phyloP scores from a whole-genome alignment of 2,888 invertebrate species.

The Drepana falcataria region DNA sequence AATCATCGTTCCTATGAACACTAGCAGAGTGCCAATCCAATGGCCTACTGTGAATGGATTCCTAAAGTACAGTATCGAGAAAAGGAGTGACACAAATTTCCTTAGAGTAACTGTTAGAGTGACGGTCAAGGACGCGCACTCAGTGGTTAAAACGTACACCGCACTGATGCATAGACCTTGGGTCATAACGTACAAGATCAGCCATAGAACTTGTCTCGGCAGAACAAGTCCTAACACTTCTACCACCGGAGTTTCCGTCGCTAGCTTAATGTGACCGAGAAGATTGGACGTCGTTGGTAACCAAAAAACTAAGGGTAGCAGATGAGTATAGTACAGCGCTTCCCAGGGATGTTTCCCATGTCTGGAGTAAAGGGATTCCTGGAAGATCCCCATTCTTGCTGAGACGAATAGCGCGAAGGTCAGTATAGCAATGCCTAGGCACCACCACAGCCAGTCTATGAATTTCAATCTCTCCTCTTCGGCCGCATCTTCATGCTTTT shows the following conservation, averaged over 20 bases:
- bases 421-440: constrained; percentile 86
- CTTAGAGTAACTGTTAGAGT: constrained; percentile 96
- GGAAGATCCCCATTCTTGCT: constrained; percentile 96
- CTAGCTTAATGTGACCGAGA: constrained; percentile 85
- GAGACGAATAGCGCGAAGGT: constrained; percentile 94
- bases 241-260: constrained; percentile 81
- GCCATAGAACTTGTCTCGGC: constrained; percentile 87
- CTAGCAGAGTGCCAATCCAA: constrained; percentile 93
- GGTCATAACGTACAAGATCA: constrained; percentile 90
- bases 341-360: constrained; percentile 96
- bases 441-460: constrained; percentile 80
- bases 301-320: constrained; percentile 94
- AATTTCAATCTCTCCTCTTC: constrained; percentile 62
- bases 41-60: constrained; percentile 96
- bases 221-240: constrained; percentile 80
- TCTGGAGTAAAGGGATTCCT: constrained; percentile 89
- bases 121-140: constrained; percentile 95
- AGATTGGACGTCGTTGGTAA: constrained; percentile 88
- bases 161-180: constrained; percentile 96
- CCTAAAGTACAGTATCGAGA: constrained; percentile 95
- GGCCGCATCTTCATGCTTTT: constrained; percentile 57
- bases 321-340: constrained; percentile 93
- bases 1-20: constrained; percentile 95
- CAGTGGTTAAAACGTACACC: constrained; percentile 95
- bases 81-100: constrained; percentile 96